Evolutionary conservation across 2,888 invertebrate genomes (phyloP).

Genomic region (Epirrita christyi): DNA sequence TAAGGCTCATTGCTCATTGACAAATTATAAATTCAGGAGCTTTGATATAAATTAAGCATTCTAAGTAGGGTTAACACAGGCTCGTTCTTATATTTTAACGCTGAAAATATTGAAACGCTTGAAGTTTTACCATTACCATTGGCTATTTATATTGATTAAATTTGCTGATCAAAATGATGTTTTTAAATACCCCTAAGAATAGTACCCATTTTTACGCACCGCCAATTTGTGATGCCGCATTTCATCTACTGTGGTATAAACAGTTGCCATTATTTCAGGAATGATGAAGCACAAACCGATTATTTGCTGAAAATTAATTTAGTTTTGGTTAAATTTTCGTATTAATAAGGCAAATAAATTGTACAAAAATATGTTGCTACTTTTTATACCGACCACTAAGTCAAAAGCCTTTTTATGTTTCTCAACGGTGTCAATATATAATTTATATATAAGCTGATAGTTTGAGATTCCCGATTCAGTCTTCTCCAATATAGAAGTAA

Average conservation of each 20-base stretch:
- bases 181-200: no score
- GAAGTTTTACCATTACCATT: no score
- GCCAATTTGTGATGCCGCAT: background rate
- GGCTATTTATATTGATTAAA: no score
- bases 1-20: no score
- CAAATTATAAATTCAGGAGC: no score
- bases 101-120: no score
- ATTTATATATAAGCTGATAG: background rate
- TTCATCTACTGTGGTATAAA: background rate
- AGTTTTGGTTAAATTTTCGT: no score
- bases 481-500: background rate
- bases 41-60: no score
- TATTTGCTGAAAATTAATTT: conserved; percentile 2
- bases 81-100: no score
- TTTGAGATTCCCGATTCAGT: background rate
- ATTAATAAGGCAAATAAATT: background rate
- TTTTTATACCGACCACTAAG: conserved; percentile 2
- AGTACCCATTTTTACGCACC: no score
- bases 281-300: background rate
- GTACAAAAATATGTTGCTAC: background rate
- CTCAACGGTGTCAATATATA: background rate
- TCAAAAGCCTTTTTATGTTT: background rate
- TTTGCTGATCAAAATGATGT: no score
- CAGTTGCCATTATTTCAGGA: conserved; percentile 8
- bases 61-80: no score